Conservation (phyloP, 2,113 vertebrate genomes). For the Ifrita kowaldi region DNA sequence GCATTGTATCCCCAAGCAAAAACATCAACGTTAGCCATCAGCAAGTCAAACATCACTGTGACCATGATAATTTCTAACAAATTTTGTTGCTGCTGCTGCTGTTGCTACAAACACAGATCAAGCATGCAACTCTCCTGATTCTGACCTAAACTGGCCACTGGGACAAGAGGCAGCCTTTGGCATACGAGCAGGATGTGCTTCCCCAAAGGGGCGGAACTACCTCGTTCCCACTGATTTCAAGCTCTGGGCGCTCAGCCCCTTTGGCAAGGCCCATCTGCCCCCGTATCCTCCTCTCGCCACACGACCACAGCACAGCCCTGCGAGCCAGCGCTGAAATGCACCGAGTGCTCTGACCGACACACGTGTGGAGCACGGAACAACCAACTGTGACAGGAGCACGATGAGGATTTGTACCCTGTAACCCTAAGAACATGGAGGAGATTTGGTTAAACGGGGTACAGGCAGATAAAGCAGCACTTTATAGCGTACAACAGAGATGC, state of each 20-base stretch:
- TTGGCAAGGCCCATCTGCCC: neutral
- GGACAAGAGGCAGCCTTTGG: neutral
- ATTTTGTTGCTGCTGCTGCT: neutral
- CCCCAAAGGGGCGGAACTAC: neutral
- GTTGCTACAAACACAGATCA: neutral
- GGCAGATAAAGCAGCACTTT: constrained; percentile 19
- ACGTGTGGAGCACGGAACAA: neutral
- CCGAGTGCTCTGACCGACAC: neutral
- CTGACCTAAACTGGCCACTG: neutral
- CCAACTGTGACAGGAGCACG: neutral
- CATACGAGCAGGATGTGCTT: neutral
- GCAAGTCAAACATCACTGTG: neutral
- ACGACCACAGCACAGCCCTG: neutral
- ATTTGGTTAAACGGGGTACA: constrained; percentile 18
- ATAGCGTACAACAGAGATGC: neutral
- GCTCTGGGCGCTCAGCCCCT: neutral
- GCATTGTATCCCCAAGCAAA: neutral
- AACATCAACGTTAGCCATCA: neutral
- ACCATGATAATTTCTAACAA: rapidly evolving
- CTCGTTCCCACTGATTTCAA: neutral
- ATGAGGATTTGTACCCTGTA: neutral
- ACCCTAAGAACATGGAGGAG: neutral
- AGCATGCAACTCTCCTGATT: neutral
- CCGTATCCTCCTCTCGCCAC: neutral
- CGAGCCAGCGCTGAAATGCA: neutral